A percentile compares a stretch with the other conserved stretches of the same genome.
phyloP scores from a whole-genome alignment of 2,113 vertebrate genomes.

The Alexandromys fortis region DNA sequence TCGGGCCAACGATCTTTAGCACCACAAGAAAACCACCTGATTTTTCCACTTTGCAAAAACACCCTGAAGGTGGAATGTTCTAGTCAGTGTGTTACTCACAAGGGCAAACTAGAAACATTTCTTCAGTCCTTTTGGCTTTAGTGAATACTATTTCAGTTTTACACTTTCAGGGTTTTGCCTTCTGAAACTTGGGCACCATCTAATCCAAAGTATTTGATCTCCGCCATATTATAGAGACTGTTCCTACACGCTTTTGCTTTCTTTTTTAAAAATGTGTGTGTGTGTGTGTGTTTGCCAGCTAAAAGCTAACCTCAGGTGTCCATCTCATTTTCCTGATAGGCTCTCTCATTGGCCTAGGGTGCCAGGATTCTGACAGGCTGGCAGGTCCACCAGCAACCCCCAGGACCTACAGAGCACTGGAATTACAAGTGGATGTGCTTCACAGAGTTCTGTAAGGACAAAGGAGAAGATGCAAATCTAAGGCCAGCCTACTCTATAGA shows the following conservation, averaged over 20 bases:
- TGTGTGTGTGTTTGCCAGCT: background rate
- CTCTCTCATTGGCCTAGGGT: background rate
- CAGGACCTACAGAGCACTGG: background rate
- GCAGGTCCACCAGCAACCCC: background rate
- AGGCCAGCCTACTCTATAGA: background rate
- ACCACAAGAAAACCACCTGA: background rate
- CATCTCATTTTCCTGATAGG: background rate
- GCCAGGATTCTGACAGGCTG: background rate
- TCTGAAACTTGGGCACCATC: conserved; percentile 35
- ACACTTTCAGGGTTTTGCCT: background rate
- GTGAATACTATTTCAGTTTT: conserved; percentile 16
- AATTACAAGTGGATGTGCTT: background rate
- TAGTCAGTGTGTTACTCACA: background rate
- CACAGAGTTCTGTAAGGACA: background rate
- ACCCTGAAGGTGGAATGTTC: background rate
- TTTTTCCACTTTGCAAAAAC: conserved; percentile 25
- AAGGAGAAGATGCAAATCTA: background rate
- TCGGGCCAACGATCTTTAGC: background rate
- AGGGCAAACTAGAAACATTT: background rate
- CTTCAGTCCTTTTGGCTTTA: conserved; percentile 28
- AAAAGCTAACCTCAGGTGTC: background rate
- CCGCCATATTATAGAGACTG: conserved; percentile 2
- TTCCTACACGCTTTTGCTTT: background rate
- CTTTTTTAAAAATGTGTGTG: background rate
- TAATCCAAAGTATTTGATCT: conserved; percentile 27